phyloP scores from a whole-genome alignment of 2,797 vertebrate species.

The Anguilla pacifica region DNA sequence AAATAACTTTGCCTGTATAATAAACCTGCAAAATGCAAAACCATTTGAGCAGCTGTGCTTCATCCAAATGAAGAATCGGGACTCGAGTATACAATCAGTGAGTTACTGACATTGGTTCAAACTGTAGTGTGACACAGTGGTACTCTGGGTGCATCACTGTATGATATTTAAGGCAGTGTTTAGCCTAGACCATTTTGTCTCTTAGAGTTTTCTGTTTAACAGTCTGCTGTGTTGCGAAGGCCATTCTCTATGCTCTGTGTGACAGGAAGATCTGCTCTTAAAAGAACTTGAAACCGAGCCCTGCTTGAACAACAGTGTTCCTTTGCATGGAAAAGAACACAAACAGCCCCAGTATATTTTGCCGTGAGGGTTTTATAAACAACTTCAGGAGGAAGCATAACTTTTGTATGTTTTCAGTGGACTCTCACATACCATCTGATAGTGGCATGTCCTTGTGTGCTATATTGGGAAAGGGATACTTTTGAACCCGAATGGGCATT shows the following conservation, averaged over 20 bases:
- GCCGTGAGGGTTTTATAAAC: conserved; percentile 22
- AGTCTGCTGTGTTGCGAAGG: background rate
- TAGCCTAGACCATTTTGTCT: background rate
- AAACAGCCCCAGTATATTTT: background rate
- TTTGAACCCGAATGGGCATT: conserved; percentile 19
- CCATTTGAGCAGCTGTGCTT: background rate
- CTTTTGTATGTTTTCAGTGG: conserved; percentile 17
- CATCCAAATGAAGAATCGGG: too few species aligned
- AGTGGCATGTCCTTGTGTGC: conserved; percentile 25
- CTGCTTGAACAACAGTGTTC: background rate
- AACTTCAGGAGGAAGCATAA: conserved; percentile 27
- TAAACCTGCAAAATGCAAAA: background rate
- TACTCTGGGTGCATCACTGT: background rate
- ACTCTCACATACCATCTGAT: conserved; percentile 25
- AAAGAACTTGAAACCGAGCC: background rate
- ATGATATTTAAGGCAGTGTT: background rate
- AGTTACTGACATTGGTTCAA: background rate
- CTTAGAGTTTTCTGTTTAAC: background rate
- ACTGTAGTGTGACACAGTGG: background rate
- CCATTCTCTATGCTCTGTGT: background rate
- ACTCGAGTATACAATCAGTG: background rate
- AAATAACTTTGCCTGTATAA: background rate
- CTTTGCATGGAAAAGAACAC: background rate
- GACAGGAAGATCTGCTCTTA: background rate
- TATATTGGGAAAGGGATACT: conserved; percentile 36